Base-by-base conservation (phyloP, 1,140 invertebrate genomes). In the Neodiprion fabricii region DNA sequence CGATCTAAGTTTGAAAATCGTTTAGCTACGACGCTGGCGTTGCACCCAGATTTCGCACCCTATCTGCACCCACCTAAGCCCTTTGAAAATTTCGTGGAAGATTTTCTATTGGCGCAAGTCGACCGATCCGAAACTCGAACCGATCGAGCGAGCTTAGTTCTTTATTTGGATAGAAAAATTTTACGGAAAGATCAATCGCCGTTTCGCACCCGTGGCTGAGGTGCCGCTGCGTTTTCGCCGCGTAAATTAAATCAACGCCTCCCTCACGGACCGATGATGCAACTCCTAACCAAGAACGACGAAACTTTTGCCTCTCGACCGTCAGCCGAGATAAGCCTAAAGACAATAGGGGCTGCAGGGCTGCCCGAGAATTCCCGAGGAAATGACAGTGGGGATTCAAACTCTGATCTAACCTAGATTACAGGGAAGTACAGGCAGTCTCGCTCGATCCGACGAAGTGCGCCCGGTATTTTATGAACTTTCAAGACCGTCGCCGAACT, bases 371-470 rank as follows among this genome's bases (percentile, higher is more conserved):
- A 61, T n/a, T 11, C 7, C n/a, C 53, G 53, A 61, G 53, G 53
- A 61, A 61, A 61, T 61, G 53, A 61, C 53, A 61, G 53, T 61
- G 53, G 53, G 53, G 53, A 61, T 61, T 61, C 53, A 61, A 61
- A 61, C 1, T 61, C 53, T 61, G 53, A 61, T 61, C 53, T 61
- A 61, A 61, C 53, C 53, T 61, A 61, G 53, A 61, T 61, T 61
- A 61, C 53, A 61, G 53, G 53, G 53, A 61, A 61, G 11, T n/a
- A 8, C 53, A 1, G 8, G 11, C 53, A n/a, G 1, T 0, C 11
- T n/a, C 8, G 11, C n/a, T 61, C 53, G 11, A 40, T 40, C 0
- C 28, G 1, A 40, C 28, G 28, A 40, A 11, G 53, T 61, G 11
- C 53, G n/a, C 11, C 11, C 53, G 53, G 53, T 61, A 61, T 61